Conservation (phyloP, 2,797 vertebrate genomes). For the Hyperoplus lanceolatus region DNA sequence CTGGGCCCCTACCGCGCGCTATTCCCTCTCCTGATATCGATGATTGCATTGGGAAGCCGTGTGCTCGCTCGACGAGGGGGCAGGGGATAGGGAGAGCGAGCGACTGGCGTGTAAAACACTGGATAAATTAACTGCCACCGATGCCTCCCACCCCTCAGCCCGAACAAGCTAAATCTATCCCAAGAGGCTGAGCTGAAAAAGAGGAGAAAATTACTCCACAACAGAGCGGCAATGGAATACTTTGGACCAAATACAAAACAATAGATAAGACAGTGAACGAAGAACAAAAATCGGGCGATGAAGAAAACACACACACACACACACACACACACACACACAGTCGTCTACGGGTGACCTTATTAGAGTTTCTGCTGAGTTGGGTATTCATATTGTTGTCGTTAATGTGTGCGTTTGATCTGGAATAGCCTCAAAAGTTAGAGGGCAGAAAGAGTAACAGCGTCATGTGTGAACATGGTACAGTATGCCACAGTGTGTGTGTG, state of each 20-base stretch:
- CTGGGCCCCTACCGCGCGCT: constrained; percentile 45
- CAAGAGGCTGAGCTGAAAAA: not conserved
- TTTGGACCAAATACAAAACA: not conserved
- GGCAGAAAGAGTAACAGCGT: constrained; percentile 20
- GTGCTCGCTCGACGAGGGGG: constrained; percentile 1
- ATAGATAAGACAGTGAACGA: not conserved
- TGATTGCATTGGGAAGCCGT: constrained; percentile 61
- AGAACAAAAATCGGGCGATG: not conserved
- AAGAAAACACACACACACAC: not conserved
- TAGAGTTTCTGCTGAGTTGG: not conserved
- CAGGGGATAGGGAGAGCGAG: not conserved
- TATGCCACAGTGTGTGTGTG: constrained; percentile 15
- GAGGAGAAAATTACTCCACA: not conserved
- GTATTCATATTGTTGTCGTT: not conserved
- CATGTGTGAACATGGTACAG: constrained; percentile 13
- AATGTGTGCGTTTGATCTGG: constrained; percentile 14
- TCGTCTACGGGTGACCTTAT: constrained; percentile 26
- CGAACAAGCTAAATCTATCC: not conserved
- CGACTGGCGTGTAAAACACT: constrained; percentile 44
- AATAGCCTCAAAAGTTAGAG: not conserved
- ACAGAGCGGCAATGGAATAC: not conserved
- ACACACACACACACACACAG: not conserved
- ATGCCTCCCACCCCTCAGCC: constrained; percentile 4
- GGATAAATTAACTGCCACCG: constrained; percentile 52
- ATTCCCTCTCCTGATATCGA: constrained; percentile 71